These are phyloP conservation scores for Trididemnum miniatum DNA, from an alignment of 23 tunicate species.

Conservation along the genomic window DNA sequence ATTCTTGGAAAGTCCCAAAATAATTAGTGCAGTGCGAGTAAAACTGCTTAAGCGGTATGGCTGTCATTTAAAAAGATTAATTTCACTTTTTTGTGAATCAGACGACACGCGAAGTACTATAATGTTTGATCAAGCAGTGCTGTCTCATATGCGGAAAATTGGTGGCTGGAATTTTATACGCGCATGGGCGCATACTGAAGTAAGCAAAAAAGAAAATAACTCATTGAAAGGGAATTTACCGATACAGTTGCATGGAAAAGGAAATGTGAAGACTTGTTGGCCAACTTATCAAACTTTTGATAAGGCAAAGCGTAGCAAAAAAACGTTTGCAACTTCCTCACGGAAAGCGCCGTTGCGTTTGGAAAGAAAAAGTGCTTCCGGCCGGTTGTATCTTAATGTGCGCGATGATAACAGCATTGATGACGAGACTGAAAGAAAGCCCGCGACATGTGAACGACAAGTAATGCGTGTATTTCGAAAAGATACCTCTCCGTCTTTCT, in stretches of 20 bases:
- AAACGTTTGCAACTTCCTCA: background rate
- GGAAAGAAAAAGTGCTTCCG: background rate
- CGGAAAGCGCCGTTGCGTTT: background rate
- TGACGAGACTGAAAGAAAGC: background rate
- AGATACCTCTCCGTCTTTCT: background rate
- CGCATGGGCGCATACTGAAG: background rate
- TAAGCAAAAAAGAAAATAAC: background rate
- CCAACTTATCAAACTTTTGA: background rate
- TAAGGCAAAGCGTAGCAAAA: background rate
- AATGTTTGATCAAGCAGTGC: background rate
- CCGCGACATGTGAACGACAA: background rate
- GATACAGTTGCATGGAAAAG: background rate
- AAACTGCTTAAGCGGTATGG: background rate
- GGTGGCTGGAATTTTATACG: background rate
- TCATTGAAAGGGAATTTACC: background rate
- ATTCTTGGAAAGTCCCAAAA: background rate
- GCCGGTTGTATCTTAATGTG: background rate
- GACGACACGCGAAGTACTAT: background rate
- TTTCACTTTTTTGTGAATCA: background rate
- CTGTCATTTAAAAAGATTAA: background rate
- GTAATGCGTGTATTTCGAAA: background rate
- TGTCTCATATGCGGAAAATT: background rate
- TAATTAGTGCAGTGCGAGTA: background rate
- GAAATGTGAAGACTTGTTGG: too few species aligned
- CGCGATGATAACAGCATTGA: background rate